These are phyloP conservation scores for Pantelozetes paolii DNA, from an alignment of 2,888 invertebrate species.

Conservation along the genomic window DNA sequence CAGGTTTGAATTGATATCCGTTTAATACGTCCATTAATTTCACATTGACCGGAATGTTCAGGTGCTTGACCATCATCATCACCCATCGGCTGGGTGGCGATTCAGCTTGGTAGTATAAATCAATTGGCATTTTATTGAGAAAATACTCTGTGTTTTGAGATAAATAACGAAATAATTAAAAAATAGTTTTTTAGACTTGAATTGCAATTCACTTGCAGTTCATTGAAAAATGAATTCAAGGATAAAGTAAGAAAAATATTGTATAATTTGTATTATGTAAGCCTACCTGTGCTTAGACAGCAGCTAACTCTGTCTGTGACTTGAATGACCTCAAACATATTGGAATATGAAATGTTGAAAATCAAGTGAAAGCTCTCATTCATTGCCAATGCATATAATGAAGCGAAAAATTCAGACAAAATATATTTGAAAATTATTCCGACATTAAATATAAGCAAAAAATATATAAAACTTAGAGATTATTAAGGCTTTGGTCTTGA, in stretches of 20 bases:
- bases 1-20: conserved; percentile 55
- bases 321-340: neutral
- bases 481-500: neutral
- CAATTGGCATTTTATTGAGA: conserved; percentile 42
- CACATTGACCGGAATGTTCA: conserved; percentile 64
- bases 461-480: neutral
- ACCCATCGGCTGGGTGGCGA: conserved; percentile 62
- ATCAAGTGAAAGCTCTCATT: conserved; percentile 7
- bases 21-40: conserved; percentile 61
- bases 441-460: neutral
- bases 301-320: neutral
- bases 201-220: too few relatives aligned
- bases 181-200: too few relatives aligned
- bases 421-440: neutral
- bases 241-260: too few relatives aligned
- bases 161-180: neutral
- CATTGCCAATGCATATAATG: neutral
- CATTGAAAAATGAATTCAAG: too few relatives aligned
- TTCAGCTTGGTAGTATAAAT: conserved; percentile 40
- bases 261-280: conserved; percentile 26
- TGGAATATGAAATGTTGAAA: conserved; percentile 9
- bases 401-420: neutral
- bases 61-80: conserved; percentile 62
- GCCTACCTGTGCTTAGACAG: neutral
- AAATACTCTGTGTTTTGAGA: neutral